These are phyloP conservation scores for Malurus cyaneus DNA, from an alignment of 2,113 vertebrate genomes.

Conservation along the genomic window DNA sequence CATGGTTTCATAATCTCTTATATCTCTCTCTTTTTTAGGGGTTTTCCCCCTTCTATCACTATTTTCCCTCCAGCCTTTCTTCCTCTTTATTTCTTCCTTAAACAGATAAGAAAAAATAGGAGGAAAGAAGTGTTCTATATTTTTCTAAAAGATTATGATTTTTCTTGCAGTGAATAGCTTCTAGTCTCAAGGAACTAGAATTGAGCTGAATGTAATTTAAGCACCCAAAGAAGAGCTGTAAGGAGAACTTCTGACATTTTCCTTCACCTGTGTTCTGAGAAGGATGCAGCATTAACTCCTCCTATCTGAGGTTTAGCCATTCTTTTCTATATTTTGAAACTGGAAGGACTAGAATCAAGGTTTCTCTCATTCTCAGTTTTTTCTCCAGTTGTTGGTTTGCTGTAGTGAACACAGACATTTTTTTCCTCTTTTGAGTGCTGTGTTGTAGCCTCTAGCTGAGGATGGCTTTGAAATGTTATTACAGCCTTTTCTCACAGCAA, in stretches of 20 bases:
- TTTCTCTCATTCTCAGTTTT: not conserved
- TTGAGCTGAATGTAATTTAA: not conserved
- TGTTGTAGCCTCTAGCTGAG: not conserved
- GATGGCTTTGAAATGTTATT: not conserved
- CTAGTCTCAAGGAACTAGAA: not conserved
- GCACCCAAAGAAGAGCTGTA: not conserved
- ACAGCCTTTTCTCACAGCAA: not conserved
- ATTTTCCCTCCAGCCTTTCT: not conserved
- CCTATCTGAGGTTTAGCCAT: not conserved
- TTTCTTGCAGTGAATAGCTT: not conserved
- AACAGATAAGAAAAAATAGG: not conserved
- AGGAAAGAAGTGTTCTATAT: rapidly evolving
- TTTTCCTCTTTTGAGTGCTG: not conserved
- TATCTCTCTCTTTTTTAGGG: not conserved
- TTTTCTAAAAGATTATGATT: not conserved
- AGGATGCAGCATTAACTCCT: not conserved
- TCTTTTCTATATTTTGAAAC: not conserved
- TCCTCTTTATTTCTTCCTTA: not conserved
- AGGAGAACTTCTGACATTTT: not conserved
- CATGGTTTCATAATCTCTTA: not conserved
- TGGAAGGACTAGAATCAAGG: not conserved
- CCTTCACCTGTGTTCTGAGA: not conserved
- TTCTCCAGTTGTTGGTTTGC: not conserved
- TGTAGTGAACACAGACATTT: not conserved
- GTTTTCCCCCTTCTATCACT: rapidly evolving